Conservation (phyloP, 2,797 vertebrate genomes). For the Pseudochaenichthys georgianus region DNA sequence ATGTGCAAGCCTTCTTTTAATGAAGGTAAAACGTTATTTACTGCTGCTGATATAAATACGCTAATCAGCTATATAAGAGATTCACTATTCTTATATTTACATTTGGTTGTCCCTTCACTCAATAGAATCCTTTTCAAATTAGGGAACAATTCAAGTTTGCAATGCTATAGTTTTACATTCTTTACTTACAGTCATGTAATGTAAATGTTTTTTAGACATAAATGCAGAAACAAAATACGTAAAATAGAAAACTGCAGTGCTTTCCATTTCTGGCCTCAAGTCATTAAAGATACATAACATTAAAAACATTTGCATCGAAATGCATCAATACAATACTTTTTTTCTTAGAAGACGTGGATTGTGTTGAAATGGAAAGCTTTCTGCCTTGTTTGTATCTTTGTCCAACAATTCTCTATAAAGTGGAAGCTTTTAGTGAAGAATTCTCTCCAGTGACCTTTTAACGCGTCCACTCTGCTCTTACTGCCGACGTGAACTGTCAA, state of each 20-base stretch:
- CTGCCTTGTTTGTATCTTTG: not conserved
- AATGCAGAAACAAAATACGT: not conserved
- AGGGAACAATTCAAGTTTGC: not conserved
- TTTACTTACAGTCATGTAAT: no score
- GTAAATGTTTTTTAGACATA: not conserved
- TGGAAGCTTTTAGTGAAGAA: slow-evolving; percentile 8
- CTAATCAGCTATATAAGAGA: not conserved
- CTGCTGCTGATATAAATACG: slow-evolving; percentile 26
- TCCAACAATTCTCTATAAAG: not conserved
- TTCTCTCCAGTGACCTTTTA: slow-evolving; percentile 39
- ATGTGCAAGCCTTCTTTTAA: slow-evolving; percentile 54
- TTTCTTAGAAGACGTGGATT: not conserved
- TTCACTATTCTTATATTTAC: not conserved
- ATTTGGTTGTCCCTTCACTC: not conserved
- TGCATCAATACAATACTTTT: not conserved
- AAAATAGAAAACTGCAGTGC: not conserved
- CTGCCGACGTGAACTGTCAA: slow-evolving; percentile 21
- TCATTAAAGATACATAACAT: not conserved
- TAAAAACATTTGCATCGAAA: not conserved
- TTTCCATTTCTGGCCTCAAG: not conserved
- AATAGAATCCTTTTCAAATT: not conserved
- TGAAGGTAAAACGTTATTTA: slow-evolving; percentile 51
- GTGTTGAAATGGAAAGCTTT: slow-evolving; percentile 5
- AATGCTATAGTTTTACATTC: not conserved
- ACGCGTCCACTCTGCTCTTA: slow-evolving; percentile 13